These are phyloP conservation scores for Belonocnema kinseyi DNA, from an alignment of 1,140 invertebrate species.

Conservation along the genomic window DNA sequence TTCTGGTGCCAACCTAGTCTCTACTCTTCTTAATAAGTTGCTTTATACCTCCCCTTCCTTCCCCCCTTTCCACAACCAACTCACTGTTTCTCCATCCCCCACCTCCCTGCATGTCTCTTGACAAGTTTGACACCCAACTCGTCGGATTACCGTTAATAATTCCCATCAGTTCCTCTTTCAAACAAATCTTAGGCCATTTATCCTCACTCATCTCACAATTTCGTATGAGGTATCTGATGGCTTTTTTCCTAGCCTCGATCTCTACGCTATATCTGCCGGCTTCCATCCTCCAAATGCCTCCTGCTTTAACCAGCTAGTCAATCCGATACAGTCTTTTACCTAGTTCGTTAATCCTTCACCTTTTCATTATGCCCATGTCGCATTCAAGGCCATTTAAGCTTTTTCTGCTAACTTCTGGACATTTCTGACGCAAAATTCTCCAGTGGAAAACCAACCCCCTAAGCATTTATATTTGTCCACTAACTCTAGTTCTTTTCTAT, in stretches of 20 bases:
- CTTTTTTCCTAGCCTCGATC: neutral
- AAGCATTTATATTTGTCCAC: neutral
- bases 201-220: neutral
- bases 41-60: neutral
- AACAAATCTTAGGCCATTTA: constrained; percentile 16
- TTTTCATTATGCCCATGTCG: neutral
- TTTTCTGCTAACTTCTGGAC: neutral
- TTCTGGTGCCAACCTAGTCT: neutral
- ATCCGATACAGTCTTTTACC: neutral
- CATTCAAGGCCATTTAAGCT: neutral
- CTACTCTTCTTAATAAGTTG: neutral
- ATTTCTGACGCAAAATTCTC: neutral
- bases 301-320: too few relatives aligned
- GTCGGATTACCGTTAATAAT: constrained; percentile 1
- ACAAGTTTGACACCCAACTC: constrained; percentile 10
- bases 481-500: neutral
- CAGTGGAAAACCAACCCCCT: too few relatives aligned
- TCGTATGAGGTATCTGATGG: neutral
- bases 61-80: neutral
- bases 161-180: neutral
- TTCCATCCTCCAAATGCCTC: neutral
- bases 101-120: neutral
- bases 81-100: neutral
- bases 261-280: neutral
- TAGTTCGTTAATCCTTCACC: neutral